A percentile compares a stretch with the other conserved stretches of the same genome.
Evolutionary conservation across 1,140 invertebrate species (phyloP).

Genomic region (Carposina sasakii): DNA sequence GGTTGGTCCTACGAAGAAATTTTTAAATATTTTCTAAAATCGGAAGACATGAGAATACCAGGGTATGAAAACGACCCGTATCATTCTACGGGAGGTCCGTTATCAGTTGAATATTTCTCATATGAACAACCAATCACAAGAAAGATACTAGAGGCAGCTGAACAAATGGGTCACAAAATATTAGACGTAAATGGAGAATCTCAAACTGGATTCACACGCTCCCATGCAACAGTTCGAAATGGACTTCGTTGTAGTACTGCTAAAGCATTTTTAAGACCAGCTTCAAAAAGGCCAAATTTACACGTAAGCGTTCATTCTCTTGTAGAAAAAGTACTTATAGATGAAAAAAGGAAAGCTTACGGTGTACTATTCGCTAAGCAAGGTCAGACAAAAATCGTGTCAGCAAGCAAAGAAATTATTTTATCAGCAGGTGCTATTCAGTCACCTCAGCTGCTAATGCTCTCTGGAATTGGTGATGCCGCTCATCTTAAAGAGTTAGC

Average conservation of each 20-base stretch:
- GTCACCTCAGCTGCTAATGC: conserved; percentile 86
- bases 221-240: conserved; percentile 85
- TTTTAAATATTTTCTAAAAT: conserved; percentile 86
- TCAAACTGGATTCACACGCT: conserved; percentile 81
- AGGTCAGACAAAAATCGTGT: conserved; percentile 60
- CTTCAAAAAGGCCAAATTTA: conserved; percentile 80
- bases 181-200: conserved; percentile 83
- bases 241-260: conserved; percentile 88
- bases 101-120: conserved; percentile 78
- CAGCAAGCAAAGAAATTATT: conserved; percentile 79
- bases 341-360: conserved; percentile 72
- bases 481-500: conserved; percentile 76
- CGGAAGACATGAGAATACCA: conserved; percentile 80
- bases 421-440: conserved; percentile 81
- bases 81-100: conserved; percentile 79
- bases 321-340: conserved; percentile 78
- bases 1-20: conserved; percentile 86
- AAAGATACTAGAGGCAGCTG: conserved; percentile 79
- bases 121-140: conserved; percentile 76
- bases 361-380: conserved; percentile 77
- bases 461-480: conserved; percentile 83
- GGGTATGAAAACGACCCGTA: conserved; percentile 74
- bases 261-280: conserved; percentile 85
- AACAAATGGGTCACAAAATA: conserved; percentile 80
- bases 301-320: conserved; percentile 79